Base-by-base conservation (phyloP, 2,797 vertebrate species). In the Lacerta viridis region DNA sequence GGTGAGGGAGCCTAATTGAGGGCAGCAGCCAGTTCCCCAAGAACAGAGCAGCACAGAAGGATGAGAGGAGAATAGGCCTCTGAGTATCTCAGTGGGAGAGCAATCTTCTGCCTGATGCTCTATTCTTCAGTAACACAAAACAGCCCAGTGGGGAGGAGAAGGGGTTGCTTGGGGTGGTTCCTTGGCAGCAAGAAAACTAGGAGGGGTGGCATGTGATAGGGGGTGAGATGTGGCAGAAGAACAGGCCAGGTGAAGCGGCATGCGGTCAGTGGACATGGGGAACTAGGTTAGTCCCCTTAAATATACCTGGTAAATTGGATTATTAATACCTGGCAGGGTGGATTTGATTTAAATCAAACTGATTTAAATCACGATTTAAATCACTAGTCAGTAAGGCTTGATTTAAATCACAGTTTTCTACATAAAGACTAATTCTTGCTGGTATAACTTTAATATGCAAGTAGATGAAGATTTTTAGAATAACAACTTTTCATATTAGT, bases 1-100 rank as follows among this genome's bases (percentile, higher is more conserved):
- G 2, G 69, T 20, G 80, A 77, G 43, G 29, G 78, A 89, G 78
- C 83, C 77, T 85, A 89, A 89, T 85, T 81, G 78, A 89, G 78
- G 78, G 71, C 88, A 85, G 71, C 72, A 80, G 46, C 64, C 71
- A 11, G 71, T 76, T 85, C 71, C 61, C 50, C 55, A 33, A 75
- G 78, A 80, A 80, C 77, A 78, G 88, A 80, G 68, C 77, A 46
- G 23, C 83, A 36, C 77, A 85, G 69, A 76, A 81, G 59, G 59
- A 59, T 50, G 61, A 75, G n/a, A 81, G 59, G 77, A 80, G 71
- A 85, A 74, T n/a, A 46, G 55, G 59, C 71, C 25, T 89, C 8
- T 68, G n/a, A 86, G 27, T 55, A 41, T 75, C 33, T 64, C n/a
- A 64, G 66, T 83, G 66, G 71, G 46, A 81, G 43, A 81, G 78